Percentiles rank a stretch among this genome's conserved stretches.
Evolutionary conservation across 2,113 vertebrate species (phyloP).

Genomic region (Caranx ignobilis): DNA sequence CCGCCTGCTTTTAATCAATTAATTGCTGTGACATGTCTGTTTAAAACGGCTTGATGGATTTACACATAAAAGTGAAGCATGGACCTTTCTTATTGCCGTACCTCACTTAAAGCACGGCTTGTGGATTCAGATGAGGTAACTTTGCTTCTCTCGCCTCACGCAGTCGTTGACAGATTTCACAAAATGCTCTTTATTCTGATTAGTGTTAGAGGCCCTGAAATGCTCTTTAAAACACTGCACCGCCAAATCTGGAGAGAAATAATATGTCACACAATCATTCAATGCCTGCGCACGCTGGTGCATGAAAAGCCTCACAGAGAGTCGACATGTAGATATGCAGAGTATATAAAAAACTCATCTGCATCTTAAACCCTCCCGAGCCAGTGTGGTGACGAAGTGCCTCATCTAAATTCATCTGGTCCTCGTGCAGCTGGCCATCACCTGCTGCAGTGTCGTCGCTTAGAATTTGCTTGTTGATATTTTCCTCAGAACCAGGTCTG

Average conservation of each 20-base stretch:
- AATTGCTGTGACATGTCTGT: constrained; percentile 67
- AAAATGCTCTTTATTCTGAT: constrained; percentile 23
- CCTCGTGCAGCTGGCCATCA: constrained; percentile 38
- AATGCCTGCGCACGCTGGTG: constrained; percentile 6
- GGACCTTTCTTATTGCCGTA: constrained; percentile 28
- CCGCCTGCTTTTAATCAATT: constrained; percentile 74
- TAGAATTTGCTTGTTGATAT: constrained; percentile 29
- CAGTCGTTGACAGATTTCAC: constrained; percentile 12
- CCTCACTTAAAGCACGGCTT: constrained; percentile 5
- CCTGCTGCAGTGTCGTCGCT: constrained; percentile 28
- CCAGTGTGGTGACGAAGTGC: constrained; percentile 11
- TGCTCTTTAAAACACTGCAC: constrained; percentile 12
- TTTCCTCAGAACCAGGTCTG: constrained; percentile 21
- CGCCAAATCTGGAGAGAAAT: constrained; percentile 33
- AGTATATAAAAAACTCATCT: constrained; percentile 1
- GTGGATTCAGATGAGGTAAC: constrained; percentile 24
- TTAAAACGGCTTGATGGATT: constrained; percentile 73
- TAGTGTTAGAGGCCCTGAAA: constrained; percentile 6
- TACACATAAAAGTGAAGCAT: constrained; percentile 61
- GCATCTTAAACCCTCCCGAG: constrained; percentile 17
- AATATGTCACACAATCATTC: constrained; percentile 34
- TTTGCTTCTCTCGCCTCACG: constrained; percentile 5
- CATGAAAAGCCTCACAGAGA: constrained; percentile 15
- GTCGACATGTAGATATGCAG: constrained; percentile 19
- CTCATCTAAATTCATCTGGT: constrained; percentile 35